Evolutionary conservation across 2,888 invertebrate genomes (phyloP), one percentile per base, ranked within the genome.

Genomic region (Drosophila engyochracea): DNA sequence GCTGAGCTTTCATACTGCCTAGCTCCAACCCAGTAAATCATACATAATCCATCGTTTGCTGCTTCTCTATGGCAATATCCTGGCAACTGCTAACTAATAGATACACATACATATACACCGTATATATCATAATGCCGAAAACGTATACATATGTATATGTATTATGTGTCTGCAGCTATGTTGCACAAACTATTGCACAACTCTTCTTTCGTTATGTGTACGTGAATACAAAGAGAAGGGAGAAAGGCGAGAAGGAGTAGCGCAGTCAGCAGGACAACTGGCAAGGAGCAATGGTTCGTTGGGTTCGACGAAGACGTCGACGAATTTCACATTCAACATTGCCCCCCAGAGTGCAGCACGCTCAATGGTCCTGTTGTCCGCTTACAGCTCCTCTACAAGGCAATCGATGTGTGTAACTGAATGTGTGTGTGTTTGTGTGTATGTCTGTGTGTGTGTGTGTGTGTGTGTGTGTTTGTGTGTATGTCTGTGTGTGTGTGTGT

Each of bases 291-390:
- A 61, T 75, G 71, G 75, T 72, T 79, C 63, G 71, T 53, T 76
- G 79, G 72, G 31, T 79, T 66, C 74, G 49, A 65, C 61, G 74
- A 83, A 72, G 74, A 81, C 81, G 83, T 81, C 83, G 76, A 82
- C 83, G 75, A 78, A 72, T 70, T 79, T 76, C 63, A 72, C 79
- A 79, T 79, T 68, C 70, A 76, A 79, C 79, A 79, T 76, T 76
- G 76, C 80, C 72, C 85, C 85, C 85, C 68, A 87, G 85, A 85
- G 87, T 79, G 87, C 81, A 72, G 79, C 76, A 71, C 78, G 80
- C 76, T 79, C 73, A 60, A 71, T 80, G 75, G 63, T 62, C 76
- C 68, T 58, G 61, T 85, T 85, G 79, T 85, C 76, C 79, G 76
- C 70, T 68, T 54, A 55, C 37, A 44, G 76, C 68, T 66, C 52